Percentiles rank a stretch among this genome's conserved stretches.
Conservation (phyloP, 2,113 vertebrate species). For the Elephantulus edwardii region DNA sequence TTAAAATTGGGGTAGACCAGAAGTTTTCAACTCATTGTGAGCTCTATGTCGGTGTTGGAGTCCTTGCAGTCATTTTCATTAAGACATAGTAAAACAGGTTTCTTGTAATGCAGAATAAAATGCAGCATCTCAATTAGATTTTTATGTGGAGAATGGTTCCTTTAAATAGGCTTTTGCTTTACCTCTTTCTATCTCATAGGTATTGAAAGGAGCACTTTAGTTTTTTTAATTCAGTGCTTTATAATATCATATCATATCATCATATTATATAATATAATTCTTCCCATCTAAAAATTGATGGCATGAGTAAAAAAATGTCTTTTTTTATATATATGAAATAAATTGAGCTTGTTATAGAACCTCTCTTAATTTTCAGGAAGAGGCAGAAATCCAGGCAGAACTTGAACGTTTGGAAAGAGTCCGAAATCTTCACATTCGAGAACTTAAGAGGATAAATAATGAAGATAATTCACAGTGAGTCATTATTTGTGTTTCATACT, state of each 20-base stretch:
- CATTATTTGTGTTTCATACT: conserved; percentile 68
- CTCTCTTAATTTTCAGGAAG: conserved; percentile 93
- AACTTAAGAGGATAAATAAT: conserved; percentile 99
- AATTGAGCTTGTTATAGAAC: conserved; percentile 82
- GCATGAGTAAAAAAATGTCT: conserved; percentile 78
- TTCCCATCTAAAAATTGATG: conserved; percentile 74
- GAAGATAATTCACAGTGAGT: conserved; percentile 99
- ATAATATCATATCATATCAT: conserved; percentile 77
- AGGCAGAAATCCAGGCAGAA: conserved; percentile 99
- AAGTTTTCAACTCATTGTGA: conserved; percentile 67
- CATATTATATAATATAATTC: too few species aligned
- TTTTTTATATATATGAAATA: conserved; percentile 81
- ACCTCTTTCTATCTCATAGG: conserved; percentile 73
- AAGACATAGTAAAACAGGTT: conserved; percentile 72
- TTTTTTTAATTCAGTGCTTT: conserved; percentile 79
- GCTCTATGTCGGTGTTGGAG: conserved; percentile 70
- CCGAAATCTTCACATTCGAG: conserved; percentile 99
- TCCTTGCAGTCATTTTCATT: conserved; percentile 75
- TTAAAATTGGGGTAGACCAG: conserved; percentile 55
- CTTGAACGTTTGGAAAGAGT: conserved; percentile 99
- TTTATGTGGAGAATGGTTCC: conserved; percentile 71
- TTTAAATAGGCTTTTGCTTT: conserved; percentile 76
- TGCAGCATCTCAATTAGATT: conserved; percentile 70
- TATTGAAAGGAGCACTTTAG: conserved; percentile 71
- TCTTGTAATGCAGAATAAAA: conserved; percentile 77